Percentiles rank a stretch among this genome's conserved stretches.
Evolutionary conservation across 2,797 vertebrate species (phyloP).

Genomic region (Sternotherus odoratus): DNA sequence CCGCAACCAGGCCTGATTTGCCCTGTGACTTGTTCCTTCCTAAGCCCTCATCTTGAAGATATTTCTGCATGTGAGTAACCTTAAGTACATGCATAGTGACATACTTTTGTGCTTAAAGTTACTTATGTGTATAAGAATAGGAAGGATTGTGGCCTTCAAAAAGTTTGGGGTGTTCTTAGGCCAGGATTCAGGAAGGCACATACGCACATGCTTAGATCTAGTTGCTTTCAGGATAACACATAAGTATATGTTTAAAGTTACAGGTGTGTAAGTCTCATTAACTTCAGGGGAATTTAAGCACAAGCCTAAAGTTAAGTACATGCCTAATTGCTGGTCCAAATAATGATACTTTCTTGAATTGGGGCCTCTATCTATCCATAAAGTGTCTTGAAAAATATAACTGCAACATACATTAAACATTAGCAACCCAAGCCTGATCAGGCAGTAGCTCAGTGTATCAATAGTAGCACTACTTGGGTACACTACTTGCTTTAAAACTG

Average conservation of each 20-base stretch:
- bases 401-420: not conserved
- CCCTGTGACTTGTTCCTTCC: not conserved
- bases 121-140: not conserved
- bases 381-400: not conserved
- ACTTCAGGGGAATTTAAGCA: not conserved
- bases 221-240: not conserved
- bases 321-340: not conserved
- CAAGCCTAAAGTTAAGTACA: not conserved
- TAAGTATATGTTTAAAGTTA: not conserved
- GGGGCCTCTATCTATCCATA: not conserved
- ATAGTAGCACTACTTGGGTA: not conserved
- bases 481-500: not conserved
- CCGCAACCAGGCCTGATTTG: not conserved
- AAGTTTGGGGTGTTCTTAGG: not conserved
- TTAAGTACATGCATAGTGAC: not conserved
- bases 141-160: not conserved
- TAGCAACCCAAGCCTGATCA: not conserved
- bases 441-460: not conserved
- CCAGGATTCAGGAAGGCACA: not conserved
- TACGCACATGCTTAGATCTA: not conserved
- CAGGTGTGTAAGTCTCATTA: not conserved
- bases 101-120: not conserved
- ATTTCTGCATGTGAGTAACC: not conserved
- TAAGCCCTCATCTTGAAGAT: not conserved
- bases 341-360: not conserved